Evolutionary conservation across 2,888 invertebrate genomes (phyloP).

Genomic region (Chaetoderma sp.): DNA sequence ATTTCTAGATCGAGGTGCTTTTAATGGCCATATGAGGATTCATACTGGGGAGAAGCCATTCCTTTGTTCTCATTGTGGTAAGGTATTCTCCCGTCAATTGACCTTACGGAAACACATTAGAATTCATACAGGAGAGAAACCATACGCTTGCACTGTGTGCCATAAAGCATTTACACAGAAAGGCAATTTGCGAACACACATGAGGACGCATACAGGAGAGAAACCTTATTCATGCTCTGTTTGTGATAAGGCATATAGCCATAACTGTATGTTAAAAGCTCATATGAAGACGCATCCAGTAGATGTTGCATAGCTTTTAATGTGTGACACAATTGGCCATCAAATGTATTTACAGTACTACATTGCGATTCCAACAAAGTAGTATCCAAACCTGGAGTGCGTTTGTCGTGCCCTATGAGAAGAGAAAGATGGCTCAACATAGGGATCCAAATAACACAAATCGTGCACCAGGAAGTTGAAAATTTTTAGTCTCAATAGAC

Average conservation of each 20-base stretch:
- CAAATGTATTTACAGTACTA: too few relatives aligned
- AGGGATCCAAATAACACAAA: too few relatives aligned
- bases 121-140: background rate
- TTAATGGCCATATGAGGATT: background rate
- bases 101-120: background rate
- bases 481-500: too few relatives aligned
- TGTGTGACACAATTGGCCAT: too few relatives aligned
- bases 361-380: too few relatives aligned
- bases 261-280: background rate
- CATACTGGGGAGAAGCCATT: conserved; percentile 3
- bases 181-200: background rate
- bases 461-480: too few relatives aligned
- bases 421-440: too few relatives aligned
- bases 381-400: too few relatives aligned
- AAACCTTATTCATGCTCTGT: background rate
- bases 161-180: background rate
- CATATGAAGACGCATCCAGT: background rate
- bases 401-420: too few relatives aligned
- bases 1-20: background rate
- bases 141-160: background rate
- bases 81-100: background rate
- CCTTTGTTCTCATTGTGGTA: background rate
- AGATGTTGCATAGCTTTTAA: too few relatives aligned
- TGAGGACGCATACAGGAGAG: background rate
- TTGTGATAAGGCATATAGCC: background rate